Evolutionary conservation across 37 sponge, comb jelly and placozoan species (phyloP).

Genomic region (Geodia barretti): DNA sequence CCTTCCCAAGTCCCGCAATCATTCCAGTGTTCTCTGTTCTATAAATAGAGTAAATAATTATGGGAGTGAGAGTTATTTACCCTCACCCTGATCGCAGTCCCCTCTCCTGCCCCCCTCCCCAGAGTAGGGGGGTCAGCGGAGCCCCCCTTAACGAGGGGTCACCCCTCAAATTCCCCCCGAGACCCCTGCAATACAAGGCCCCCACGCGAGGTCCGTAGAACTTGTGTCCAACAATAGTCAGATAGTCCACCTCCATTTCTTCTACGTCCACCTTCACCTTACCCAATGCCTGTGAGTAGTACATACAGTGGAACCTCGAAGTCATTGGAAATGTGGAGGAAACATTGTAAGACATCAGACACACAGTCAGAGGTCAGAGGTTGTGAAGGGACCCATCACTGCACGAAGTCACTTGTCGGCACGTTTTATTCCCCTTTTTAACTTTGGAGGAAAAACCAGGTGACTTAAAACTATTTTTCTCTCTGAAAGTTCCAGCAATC

Average conservation of each 20-base stretch:
- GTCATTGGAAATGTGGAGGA: too few species aligned
- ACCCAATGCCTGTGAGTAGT: constrained; percentile 74
- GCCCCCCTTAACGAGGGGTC: not conserved
- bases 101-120: constrained; percentile 90
- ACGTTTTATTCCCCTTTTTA: not conserved
- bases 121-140: constrained; percentile 73
- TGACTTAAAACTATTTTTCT: too few species aligned
- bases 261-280: constrained; percentile 82
- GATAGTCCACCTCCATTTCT: constrained; percentile 80
- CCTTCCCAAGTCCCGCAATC: constrained; percentile 91
- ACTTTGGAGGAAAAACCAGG: too few species aligned
- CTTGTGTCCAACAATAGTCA: constrained; percentile 92
- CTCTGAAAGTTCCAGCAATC: too few species aligned
- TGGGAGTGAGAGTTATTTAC: not conserved
- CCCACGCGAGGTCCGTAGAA: constrained; percentile 95
- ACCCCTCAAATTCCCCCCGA: constrained; percentile 14
- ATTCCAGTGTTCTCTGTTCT: constrained; percentile 95
- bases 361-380: not conserved
- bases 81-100: constrained; percentile 81
- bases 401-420: not conserved
- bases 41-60: not conserved
- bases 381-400: not conserved
- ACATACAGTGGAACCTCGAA: too few species aligned
- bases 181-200: constrained; percentile 77
- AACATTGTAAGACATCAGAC: too few species aligned